Evolutionary conservation across 1,140 invertebrate genomes (phyloP).

Genomic region (Drosophila pseudoobscura): DNA sequence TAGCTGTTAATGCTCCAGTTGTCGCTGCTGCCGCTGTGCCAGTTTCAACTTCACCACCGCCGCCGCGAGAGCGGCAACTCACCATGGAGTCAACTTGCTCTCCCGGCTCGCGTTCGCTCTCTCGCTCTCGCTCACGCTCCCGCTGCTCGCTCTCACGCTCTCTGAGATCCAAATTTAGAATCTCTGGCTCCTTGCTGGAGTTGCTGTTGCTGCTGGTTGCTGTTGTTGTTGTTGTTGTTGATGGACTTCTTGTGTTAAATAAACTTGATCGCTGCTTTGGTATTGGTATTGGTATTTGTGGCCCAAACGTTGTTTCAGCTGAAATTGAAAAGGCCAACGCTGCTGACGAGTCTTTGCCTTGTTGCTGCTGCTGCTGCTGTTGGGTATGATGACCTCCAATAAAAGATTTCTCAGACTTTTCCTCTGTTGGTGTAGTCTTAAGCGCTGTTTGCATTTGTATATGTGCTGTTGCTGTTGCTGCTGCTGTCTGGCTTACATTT

Average conservation of each 20-base stretch:
- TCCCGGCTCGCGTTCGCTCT: slow-evolving; percentile 31
- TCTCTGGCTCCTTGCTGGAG: slow-evolving; percentile 49
- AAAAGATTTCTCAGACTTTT: slow-evolving; percentile 79
- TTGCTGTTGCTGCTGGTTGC: slow-evolving; percentile 20
- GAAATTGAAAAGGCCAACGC: slow-evolving; percentile 60
- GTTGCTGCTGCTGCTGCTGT: slow-evolving; percentile 21
- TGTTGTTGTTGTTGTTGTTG: slow-evolving; percentile 35
- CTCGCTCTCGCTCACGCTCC: slow-evolving; percentile 36
- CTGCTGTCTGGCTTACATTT: slow-evolving; percentile 17
- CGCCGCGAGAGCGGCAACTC: slow-evolving; percentile 19
- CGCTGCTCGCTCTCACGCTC: slow-evolving; percentile 43
- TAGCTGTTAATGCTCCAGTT: slow-evolving; percentile 71
- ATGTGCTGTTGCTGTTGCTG: slow-evolving; percentile 41
- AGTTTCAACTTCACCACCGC: slow-evolving; percentile 75
- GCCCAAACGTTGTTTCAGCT: slow-evolving; percentile 54
- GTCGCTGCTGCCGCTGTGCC: slow-evolving; percentile 55
- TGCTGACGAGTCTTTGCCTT: slow-evolving; percentile 56
- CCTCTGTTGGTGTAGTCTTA: slow-evolving; percentile 65
- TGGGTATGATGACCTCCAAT: slow-evolving; percentile 79
- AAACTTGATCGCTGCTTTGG: slow-evolving; percentile 82
- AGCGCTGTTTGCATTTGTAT: slow-evolving; percentile 48
- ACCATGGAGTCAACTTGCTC: slow-evolving; percentile 37
- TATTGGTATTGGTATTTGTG: slow-evolving; percentile 58
- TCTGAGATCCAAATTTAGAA: slow-evolving; percentile 67
- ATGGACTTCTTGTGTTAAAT: slow-evolving; percentile 72